Base-by-base conservation (phyloP, 2,113 vertebrate species). In the Holacanthus passer region DNA sequence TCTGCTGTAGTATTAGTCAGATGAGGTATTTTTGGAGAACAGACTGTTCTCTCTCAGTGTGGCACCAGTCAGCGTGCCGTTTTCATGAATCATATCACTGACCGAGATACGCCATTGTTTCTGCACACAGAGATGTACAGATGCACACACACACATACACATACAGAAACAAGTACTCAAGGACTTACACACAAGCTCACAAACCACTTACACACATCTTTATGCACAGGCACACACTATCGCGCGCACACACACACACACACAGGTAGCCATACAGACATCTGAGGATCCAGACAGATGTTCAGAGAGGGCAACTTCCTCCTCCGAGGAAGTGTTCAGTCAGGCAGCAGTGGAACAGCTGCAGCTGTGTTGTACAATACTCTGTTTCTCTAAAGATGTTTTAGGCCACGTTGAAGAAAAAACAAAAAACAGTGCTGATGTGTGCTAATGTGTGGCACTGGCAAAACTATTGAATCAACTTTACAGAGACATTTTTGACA, bases 21-120 rank as follows among this genome's bases (percentile, higher is more conserved):
- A 87, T 80, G 79, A 91, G 85, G 84, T 93, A 92, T 92, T 92
- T 92, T 90, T 81, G 88, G 92, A 87, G 81, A 84, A 83, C 91
- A 90, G 88, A 89, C 76, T 88, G 88, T 83, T 88, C 83, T 79
- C 82, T 88, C 87, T 90, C 91, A 79, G 92, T 93, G 87, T 91
- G 92, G 91, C 74, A 86, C 82, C 81, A 78, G 83, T 93, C 90
- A 91, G 84, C 63, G 20, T 90, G 91, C 87, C 87, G 88, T 92
- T 92, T 89, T 89, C 91, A 92, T 91, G 89, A 93, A 91, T 94
- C 89, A 92, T 91, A 91, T 90, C 85, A 64, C 82, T 91, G 87
- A 77, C 77, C 11, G 85, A 91, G 88, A 88, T 89, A 79, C 76
- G 78, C 74, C 73, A 77, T 62, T 48, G 43, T 75, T 55, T 73